These are phyloP conservation scores for Oryzias curvinotus DNA, from an alignment of 2,113 vertebrate genomes.

Conservation along the genomic window DNA sequence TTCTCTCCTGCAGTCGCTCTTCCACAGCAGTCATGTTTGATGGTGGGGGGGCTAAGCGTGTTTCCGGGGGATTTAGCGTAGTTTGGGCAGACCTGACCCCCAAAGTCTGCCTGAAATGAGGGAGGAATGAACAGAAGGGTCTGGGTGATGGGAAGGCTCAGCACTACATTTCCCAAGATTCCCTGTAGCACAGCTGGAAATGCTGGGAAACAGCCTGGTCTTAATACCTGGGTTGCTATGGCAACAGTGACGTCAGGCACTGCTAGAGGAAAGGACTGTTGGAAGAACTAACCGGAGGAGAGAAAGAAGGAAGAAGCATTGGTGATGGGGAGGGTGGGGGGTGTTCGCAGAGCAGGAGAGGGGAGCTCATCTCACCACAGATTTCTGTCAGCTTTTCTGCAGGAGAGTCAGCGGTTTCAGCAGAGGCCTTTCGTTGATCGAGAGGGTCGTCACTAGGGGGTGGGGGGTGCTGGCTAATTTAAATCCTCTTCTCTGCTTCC, in stretches of 20 bases:
- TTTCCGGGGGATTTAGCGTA: constrained; percentile 25
- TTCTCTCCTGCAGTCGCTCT: constrained; percentile 3
- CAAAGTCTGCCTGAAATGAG: constrained; percentile 12
- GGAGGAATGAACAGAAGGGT: constrained; percentile 31
- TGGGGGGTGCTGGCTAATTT: constrained; percentile 14
- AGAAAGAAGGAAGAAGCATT: constrained; percentile 39
- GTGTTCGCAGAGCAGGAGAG: constrained; percentile 40
- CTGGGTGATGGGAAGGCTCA: constrained; percentile 23
- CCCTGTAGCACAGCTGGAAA: constrained; percentile 67
- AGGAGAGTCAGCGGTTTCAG: constrained; percentile 22
- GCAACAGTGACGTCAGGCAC: constrained; percentile 73
- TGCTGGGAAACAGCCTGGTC: constrained; percentile 59
- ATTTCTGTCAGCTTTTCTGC: constrained; percentile 12
- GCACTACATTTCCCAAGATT: constrained; percentile 66
- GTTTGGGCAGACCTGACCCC: constrained; percentile 31
- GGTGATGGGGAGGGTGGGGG: constrained; percentile 21
- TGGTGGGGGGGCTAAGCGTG: constrained; percentile 13
- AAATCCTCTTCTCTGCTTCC: constrained; percentile 27
- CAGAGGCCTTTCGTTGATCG: constrained; percentile 16
- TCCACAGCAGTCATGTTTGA: constrained; percentile 5
- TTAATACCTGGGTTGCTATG: constrained; percentile 75
- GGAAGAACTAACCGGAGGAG: constrained; percentile 57
- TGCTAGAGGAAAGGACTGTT: constrained; percentile 49
- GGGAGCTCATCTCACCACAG: constrained; percentile 47
- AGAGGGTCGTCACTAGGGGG: constrained; percentile 11